phyloP scores from a whole-genome alignment of 2,113 vertebrate genomes.

The Ptilonorhynchus violaceus region DNA sequence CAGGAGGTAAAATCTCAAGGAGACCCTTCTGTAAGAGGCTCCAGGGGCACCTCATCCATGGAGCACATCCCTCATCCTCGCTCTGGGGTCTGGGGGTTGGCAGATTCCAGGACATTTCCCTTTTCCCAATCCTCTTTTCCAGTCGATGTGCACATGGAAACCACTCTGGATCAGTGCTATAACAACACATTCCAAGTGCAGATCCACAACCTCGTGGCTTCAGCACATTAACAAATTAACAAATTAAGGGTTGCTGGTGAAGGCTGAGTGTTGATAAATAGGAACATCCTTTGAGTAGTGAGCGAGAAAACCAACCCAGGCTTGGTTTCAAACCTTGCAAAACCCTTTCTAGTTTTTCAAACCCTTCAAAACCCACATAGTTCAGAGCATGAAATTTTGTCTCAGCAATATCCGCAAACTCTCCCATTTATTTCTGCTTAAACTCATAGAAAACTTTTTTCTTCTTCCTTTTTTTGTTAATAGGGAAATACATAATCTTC shows the following conservation, averaged over 20 bases:
- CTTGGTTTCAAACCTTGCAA: neutral
- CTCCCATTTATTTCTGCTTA: neutral
- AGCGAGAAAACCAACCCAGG: neutral
- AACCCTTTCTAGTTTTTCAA: no score
- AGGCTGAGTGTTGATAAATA: neutral
- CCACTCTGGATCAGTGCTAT: neutral
- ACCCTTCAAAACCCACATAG: no score
- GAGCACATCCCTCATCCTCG: neutral
- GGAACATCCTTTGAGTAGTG: neutral
- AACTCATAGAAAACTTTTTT: neutral
- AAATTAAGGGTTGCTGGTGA: neutral
- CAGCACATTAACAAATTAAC: neutral
- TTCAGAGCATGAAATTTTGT: neutral
- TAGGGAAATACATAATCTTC: neutral
- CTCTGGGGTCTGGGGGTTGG: neutral
- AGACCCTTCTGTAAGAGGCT: neutral
- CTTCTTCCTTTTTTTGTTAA: neutral
- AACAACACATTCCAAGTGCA: neutral
- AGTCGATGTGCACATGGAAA: rapidly evolving
- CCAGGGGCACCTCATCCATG: no score
- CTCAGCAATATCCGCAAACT: neutral
- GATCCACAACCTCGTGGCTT: neutral
- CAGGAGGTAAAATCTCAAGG: neutral
- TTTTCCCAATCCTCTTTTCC: neutral
- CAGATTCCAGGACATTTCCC: neutral